phyloP scores from a whole-genome alignment of 1,140 invertebrate genomes.

The Steinernema khuongi region DNA sequence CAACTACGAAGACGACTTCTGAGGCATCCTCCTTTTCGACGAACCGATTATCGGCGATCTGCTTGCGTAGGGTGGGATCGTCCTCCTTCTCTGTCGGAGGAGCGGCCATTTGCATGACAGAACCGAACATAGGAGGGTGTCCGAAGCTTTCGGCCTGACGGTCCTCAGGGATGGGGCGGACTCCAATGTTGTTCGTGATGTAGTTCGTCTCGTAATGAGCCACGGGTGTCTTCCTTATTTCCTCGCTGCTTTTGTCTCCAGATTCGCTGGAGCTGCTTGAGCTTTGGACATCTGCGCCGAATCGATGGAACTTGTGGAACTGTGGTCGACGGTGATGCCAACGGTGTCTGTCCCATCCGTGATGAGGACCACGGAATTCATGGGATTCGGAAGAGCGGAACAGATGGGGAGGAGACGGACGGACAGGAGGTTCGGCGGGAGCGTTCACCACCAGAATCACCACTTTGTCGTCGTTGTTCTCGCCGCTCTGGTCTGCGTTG shows the following conservation, averaged over 20 bases:
- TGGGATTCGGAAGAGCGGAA: not conserved
- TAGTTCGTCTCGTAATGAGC: conserved; percentile 7
- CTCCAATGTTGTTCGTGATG: not conserved
- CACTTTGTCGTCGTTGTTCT: not conserved
- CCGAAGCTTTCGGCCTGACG: not conserved
- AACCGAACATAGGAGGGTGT: not conserved
- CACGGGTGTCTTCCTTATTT: not conserved
- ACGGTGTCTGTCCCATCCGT: too few relatives aligned
- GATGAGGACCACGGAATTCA: not conserved
- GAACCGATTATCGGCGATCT: not conserved
- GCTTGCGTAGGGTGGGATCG: not conserved
- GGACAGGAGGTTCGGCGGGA: not conserved
- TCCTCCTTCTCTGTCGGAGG: not conserved
- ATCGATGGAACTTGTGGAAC: not conserved
- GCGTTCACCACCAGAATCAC: not conserved
- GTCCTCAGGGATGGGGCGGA: not conserved
- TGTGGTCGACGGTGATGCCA: not conserved
- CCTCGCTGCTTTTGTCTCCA: not conserved
- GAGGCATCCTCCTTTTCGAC: not conserved
- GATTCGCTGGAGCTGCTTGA: not conserved
- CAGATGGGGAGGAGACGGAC: not conserved
- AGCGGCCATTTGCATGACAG: not conserved
- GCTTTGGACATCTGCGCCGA: not conserved
- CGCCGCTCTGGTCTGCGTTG: not conserved
- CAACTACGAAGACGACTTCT: not conserved